Percentiles rank a stretch among this genome's conserved stretches.
Conservation (phyloP, 2,113 vertebrate species). For the Actinemys pallida region DNA sequence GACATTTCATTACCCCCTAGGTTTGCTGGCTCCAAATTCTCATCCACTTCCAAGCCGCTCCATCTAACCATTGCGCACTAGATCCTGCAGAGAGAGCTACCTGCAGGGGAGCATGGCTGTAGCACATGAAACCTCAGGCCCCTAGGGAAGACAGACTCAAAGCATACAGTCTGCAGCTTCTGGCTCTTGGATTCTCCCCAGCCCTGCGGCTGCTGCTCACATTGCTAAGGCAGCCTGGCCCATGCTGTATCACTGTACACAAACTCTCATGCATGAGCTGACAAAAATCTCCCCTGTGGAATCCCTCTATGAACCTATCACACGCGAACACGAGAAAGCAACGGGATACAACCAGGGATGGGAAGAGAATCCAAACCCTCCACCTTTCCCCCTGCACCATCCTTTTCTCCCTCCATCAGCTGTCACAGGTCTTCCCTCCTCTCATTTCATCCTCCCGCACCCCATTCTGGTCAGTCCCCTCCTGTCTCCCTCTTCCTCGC, state of each 20-base stretch:
- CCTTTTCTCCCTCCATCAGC: neutral
- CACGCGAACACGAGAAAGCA: neutral
- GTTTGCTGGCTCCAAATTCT: neutral
- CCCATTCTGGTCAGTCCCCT: neutral
- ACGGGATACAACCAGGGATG: neutral
- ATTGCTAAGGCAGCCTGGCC: neutral
- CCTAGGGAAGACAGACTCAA: neutral
- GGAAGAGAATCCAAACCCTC: neutral
- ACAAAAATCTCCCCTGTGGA: neutral
- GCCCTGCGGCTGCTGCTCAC: neutral
- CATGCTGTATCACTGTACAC: neutral
- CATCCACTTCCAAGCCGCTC: neutral
- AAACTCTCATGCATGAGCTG: neutral
- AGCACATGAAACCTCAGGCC: neutral
- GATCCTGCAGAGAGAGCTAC: neutral
- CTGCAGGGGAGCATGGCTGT: neutral
- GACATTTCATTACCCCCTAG: neutral
- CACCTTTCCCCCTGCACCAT: neutral
- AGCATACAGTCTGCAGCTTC: neutral
- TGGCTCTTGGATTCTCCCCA: neutral
- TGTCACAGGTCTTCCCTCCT: neutral
- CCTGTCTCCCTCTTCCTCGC: neutral
- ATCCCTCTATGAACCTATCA: neutral
- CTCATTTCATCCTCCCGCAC: neutral
- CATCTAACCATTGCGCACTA: neutral